Conservation (phyloP, 2,113 vertebrate genomes). For the Crotophaga sulcirostris region DNA sequence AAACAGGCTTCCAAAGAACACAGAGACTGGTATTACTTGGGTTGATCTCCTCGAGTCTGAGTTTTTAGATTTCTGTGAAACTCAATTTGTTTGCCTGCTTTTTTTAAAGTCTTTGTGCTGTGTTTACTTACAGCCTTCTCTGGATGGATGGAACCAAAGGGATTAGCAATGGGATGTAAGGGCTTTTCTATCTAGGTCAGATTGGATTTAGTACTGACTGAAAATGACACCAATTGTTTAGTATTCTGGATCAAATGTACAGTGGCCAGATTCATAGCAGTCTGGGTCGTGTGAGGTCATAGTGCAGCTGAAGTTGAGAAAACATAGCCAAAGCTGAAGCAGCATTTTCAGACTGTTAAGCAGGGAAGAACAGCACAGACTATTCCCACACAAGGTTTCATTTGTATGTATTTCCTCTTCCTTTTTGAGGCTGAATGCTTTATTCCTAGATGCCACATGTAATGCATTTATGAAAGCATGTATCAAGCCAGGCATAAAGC, state of each 20-base stretch:
- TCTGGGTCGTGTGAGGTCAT: neutral
- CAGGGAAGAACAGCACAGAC: neutral
- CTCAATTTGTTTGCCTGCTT: neutral
- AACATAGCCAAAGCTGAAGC: neutral
- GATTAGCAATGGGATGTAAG: slow-evolving; percentile 31
- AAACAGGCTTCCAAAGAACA: neutral
- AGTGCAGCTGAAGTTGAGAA: slow-evolving; percentile 33
- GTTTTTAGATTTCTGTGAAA: neutral
- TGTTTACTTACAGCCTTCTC: neutral
- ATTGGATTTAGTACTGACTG: slow-evolving; percentile 4
- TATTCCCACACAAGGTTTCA: neutral
- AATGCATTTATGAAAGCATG: neutral
- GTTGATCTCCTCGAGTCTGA: neutral
- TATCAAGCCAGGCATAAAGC: neutral
- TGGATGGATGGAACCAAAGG: neutral
- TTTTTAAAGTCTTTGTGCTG: neutral
- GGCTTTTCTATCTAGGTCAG: slow-evolving; percentile 19
- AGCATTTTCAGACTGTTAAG: neutral
- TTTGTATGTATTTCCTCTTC: neutral
- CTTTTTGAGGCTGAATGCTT: neutral
- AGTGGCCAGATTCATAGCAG: slow-evolving; percentile 15
- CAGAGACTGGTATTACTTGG: neutral
- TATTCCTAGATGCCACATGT: neutral
- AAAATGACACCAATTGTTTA: neutral
- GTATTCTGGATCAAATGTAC: slow-evolving; percentile 6